These are phyloP conservation scores for Coracias cyanogaster DNA, from an alignment of 2,797 vertebrate species.

Conservation along the genomic window DNA sequence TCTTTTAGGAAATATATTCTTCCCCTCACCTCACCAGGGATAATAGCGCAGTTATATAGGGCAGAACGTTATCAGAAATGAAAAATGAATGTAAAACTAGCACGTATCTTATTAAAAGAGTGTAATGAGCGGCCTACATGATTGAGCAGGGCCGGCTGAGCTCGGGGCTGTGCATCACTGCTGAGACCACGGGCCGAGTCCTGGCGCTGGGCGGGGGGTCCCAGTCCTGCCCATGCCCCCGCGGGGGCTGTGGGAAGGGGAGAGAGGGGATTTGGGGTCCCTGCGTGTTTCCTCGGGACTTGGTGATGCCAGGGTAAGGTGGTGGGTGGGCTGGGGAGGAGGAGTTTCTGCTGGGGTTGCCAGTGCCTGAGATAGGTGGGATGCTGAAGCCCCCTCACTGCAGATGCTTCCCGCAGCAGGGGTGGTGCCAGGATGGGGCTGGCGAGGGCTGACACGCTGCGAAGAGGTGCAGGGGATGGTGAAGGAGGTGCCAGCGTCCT, in stretches of 20 bases:
- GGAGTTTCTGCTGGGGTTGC: neutral
- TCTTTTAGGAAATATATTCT: constrained; percentile 48
- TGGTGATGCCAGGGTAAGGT: neutral
- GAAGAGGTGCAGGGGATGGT: neutral
- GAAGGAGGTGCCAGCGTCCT: neutral
- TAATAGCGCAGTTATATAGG: constrained; percentile 29
- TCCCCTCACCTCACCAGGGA: constrained; percentile 23
- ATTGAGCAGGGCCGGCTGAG: neutral
- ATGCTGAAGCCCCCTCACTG: neutral
- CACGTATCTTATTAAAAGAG: constrained; percentile 27
- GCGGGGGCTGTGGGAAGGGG: accelerated
- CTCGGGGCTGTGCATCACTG: neutral
- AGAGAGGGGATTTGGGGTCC: accelerated
- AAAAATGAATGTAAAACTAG: constrained; percentile 47
- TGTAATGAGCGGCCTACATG: constrained; percentile 41
- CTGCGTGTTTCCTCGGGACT: neutral
- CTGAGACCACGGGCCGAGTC: neutral
- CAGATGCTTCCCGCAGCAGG: neutral
- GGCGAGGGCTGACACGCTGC: accelerated
- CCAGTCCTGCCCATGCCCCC: accelerated
- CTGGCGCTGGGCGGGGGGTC: neutral
- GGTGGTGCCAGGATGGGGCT: neutral
- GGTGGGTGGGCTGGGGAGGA: accelerated
- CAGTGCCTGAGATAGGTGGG: neutral
- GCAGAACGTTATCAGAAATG: neutral